Evolutionary conservation across 1,140 invertebrate species (phyloP).

Genomic region (Ectropis grisescens): DNA sequence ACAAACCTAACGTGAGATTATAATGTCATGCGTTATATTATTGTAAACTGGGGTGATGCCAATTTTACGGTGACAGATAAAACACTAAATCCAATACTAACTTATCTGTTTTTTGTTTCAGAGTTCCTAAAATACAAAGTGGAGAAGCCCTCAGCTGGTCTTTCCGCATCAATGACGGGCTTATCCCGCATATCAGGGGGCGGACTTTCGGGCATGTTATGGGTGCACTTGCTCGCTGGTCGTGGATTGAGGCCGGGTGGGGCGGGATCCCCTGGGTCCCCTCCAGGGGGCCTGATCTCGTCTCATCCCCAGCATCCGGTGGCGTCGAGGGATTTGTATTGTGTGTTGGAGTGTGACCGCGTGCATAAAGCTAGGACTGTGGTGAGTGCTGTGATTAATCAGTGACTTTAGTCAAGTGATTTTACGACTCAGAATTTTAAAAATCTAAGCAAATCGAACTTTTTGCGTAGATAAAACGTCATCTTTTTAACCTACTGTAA

Average conservation of each 20-base stretch:
- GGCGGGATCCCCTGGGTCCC: constrained; percentile 76
- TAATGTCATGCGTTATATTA: no score
- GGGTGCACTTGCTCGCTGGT: constrained; percentile 91
- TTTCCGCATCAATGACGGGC: constrained; percentile 57
- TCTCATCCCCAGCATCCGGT: constrained; percentile 64
- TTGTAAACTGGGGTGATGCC: no score
- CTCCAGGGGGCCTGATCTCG: constrained; percentile 57
- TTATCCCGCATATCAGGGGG: constrained; percentile 69
- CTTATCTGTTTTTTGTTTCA: no score
- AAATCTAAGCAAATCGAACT: no score
- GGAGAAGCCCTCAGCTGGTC: constrained; percentile 78
- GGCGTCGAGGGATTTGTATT: constrained; percentile 90
- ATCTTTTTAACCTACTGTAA: no score
- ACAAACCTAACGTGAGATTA: no score
- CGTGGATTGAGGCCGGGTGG: constrained; percentile 86
- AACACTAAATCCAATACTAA: no score
- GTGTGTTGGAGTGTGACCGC: constrained; percentile 96
- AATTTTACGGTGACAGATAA: no score
- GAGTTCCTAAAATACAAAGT: constrained; percentile 95
- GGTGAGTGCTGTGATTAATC: constrained; percentile 72
- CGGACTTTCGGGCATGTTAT: constrained; percentile 88
- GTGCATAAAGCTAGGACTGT: constrained; percentile 98
- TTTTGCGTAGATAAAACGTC: no score
- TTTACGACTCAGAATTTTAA: no score
- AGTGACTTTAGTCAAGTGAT: no score